Evolutionary conservation across 1,140 invertebrate species (phyloP).

Genomic region (Leptopilina boulardi): DNA sequence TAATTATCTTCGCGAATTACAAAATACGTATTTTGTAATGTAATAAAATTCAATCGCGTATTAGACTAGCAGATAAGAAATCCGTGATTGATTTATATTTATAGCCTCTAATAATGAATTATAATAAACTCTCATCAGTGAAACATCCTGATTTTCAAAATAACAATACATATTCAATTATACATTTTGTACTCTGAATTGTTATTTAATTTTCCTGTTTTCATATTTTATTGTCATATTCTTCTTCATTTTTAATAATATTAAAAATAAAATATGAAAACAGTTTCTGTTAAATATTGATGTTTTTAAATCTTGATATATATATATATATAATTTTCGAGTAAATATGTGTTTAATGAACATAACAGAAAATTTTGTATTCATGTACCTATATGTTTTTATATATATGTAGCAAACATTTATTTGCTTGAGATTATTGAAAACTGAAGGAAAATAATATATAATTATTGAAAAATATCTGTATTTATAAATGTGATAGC

Average conservation of each 20-base stretch:
- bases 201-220: background rate
- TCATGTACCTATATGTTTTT: too few species aligned
- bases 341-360: too few species aligned
- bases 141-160: conserved; percentile 10
- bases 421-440: background rate
- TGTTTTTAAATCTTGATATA: too few species aligned
- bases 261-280: too few species aligned
- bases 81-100: background rate
- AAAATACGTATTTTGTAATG: background rate
- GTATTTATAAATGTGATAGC: background rate
- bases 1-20: conserved; percentile 7
- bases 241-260: background rate
- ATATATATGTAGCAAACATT: background rate
- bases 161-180: background rate
- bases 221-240: background rate
- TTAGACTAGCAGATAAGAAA: conserved; percentile 12
- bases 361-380: too few species aligned
- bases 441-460: background rate
- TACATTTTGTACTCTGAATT: background rate
- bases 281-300: too few species aligned
- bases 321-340: too few species aligned
- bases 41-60: background rate
- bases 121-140: background rate
- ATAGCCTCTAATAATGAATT: background rate
- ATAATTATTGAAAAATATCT: background rate